Evolutionary conservation across 2,113 vertebrate species (phyloP), one percentile per base, ranked within the genome.

Genomic region (Halcyon senegalensis): DNA sequence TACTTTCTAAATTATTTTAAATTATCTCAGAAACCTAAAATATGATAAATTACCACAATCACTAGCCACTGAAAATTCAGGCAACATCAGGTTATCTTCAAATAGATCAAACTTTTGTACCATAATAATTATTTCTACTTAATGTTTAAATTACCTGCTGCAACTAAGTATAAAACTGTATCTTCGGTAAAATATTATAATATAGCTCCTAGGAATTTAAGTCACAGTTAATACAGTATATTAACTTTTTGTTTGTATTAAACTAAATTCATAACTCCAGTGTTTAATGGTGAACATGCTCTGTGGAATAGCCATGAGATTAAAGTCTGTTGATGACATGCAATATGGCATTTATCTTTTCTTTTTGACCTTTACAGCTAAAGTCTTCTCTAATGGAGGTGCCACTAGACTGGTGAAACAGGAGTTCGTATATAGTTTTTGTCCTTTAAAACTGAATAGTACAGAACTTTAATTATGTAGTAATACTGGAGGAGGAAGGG

Each of bases 401-500:
- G 12, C 5, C 2, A 2, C 5, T 41, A 70, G 11, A 37, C 16
- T 21, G 39, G 18, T 46, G 43, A 58, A 74, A 74, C 14, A 39
- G 11, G 7, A 39, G 55, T 58, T 79, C 3, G 2, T 25, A 33
- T 12, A 21, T 16, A 62, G 16, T 50, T 53, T 58, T 75, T 9
- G 19, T 55, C n/a, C 44, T 41, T 2, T 70, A 41, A 76, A 46
- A 66, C 4, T n/a, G 16, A 69, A 48, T 69, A 27, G 7, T 70
- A 35, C 9, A 44, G 23, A 55, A 55, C 31, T 84, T 70, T 21
- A 60, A 81, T 53, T 55, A 21, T 33, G 55, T 21, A 48, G 4
- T 33, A 63, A 30, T 21, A n/a, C 6, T 27, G 20, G 13, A 13
- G 1, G 19, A 5, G 5, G 5, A 4, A 16, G 16, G 2, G 9